phyloP scores from a whole-genome alignment of 92 coral and sea anemone species.

The Phenganax subtilis region DNA sequence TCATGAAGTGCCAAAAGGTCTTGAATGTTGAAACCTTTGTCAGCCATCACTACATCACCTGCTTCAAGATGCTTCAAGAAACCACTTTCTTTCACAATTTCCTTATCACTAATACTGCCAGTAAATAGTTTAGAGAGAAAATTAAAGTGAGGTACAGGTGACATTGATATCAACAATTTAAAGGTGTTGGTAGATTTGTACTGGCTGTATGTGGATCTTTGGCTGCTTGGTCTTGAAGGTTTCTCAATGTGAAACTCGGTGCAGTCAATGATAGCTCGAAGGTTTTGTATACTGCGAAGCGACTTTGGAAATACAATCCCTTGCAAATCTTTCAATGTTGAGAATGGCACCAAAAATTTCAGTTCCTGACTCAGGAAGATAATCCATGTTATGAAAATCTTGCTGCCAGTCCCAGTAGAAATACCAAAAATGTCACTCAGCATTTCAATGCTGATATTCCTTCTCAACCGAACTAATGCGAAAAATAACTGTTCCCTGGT shows the following conservation, averaged over 20 bases:
- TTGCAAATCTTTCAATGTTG: constrained; percentile 38
- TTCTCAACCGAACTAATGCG: constrained; percentile 52
- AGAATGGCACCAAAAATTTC: constrained; percentile 47
- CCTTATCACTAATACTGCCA: constrained; percentile 51
- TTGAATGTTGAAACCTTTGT: constrained; percentile 51
- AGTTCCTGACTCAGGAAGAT: constrained; percentile 45
- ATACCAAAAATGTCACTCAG: constrained; percentile 62
- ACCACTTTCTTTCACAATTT: constrained; percentile 47
- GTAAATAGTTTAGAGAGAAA: constrained; percentile 54
- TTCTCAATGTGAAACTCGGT: constrained; percentile 54
- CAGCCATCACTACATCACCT: constrained; percentile 55
- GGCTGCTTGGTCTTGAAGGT: constrained; percentile 48
- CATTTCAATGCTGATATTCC: constrained; percentile 57
- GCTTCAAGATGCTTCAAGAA: constrained; percentile 43
- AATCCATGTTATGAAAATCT: constrained; percentile 55
- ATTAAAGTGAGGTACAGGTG: constrained; percentile 52
- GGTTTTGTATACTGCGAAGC: constrained; percentile 40
- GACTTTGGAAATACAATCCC: constrained; percentile 36
- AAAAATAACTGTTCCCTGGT: constrained; percentile 64
- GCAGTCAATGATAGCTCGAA: constrained; percentile 59
- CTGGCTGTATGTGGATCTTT: constrained; percentile 60
- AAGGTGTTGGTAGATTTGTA: constrained; percentile 54
- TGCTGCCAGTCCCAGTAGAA: constrained; percentile 52
- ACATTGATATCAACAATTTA: constrained; percentile 46
- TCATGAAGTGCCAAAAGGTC: constrained; percentile 43